phyloP scores from a whole-genome alignment of 2,113 vertebrate species.

The Morone chrysops region DNA sequence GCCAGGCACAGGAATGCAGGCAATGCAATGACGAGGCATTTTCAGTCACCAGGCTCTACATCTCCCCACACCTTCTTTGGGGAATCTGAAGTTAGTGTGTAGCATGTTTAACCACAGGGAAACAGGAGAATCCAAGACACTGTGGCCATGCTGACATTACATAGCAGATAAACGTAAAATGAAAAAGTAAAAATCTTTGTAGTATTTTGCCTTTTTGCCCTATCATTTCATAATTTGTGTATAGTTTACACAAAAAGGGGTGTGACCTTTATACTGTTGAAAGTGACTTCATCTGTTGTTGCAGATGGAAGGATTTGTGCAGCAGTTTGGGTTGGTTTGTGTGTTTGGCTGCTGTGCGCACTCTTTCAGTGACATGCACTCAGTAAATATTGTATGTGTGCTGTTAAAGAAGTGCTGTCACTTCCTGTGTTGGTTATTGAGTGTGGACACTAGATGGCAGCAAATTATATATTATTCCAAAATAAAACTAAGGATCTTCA shows the following conservation, averaged over 20 bases:
- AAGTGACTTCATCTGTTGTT: slow-evolving; percentile 5
- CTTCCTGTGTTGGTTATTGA: neutral
- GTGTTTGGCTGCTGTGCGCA: neutral
- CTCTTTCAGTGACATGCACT: neutral
- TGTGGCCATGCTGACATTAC: neutral
- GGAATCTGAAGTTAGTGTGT: slow-evolving; percentile 67
- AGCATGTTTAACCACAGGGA: slow-evolving; percentile 22
- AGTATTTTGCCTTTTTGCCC: neutral
- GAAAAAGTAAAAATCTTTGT: neutral
- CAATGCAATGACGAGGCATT: slow-evolving; percentile 80
- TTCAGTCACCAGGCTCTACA: slow-evolving; percentile 66
- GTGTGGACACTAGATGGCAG: slow-evolving; percentile 79
- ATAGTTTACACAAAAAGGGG: neutral
- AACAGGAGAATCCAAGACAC: slow-evolving; percentile 37
- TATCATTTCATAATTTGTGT: neutral
- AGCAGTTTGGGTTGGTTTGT: neutral
- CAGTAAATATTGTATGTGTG: neutral
- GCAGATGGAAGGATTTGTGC: neutral
- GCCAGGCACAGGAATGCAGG: slow-evolving; percentile 76
- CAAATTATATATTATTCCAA: slow-evolving; percentile 42
- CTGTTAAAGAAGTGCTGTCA: neutral
- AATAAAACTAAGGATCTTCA: neutral
- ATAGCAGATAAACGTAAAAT: slow-evolving; percentile 13
- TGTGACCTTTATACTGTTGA: neutral
- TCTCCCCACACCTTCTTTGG: slow-evolving; percentile 80